Evolutionary conservation across 2,113 vertebrate species (phyloP).

Genomic region (Paratilapia polleni): DNA sequence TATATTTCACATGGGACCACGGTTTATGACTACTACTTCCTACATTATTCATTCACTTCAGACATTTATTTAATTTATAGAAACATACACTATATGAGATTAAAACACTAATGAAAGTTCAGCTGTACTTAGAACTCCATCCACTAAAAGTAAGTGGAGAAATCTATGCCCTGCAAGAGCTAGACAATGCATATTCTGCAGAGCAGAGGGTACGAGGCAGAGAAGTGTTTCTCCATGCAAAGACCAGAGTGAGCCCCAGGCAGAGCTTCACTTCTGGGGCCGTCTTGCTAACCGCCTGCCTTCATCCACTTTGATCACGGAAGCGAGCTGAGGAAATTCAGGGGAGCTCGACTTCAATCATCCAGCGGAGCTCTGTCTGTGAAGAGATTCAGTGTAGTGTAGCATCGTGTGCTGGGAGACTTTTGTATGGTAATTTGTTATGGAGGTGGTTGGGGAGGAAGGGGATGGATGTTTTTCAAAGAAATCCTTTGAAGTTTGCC

Average conservation of each 20-base stretch:
- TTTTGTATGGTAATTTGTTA: slow-evolving; percentile 73
- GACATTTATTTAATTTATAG: neutral
- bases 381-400: slow-evolving; percentile 57
- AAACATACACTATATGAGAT: neutral
- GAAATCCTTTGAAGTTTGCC: slow-evolving; percentile 62
- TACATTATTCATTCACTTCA: neutral
- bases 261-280: slow-evolving; percentile 58
- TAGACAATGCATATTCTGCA: slow-evolving; percentile 24
- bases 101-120: neutral
- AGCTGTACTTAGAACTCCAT: neutral
- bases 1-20: neutral
- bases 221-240: slow-evolving; percentile 34
- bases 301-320: slow-evolving; percentile 73
- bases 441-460: slow-evolving; percentile 19
- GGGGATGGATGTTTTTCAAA: slow-evolving; percentile 46
- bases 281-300: slow-evolving; percentile 57
- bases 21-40: neutral
- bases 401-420: slow-evolving; percentile 55
- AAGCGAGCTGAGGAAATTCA: slow-evolving; percentile 60
- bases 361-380: slow-evolving; percentile 41
- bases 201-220: slow-evolving; percentile 15
- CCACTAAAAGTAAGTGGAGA: neutral
- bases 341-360: slow-evolving; percentile 71
- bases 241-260: slow-evolving; percentile 46
- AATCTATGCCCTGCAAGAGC: neutral